Conservation (phyloP, 2,888 invertebrate species). For the Tetramorium bicarinatum region DNA sequence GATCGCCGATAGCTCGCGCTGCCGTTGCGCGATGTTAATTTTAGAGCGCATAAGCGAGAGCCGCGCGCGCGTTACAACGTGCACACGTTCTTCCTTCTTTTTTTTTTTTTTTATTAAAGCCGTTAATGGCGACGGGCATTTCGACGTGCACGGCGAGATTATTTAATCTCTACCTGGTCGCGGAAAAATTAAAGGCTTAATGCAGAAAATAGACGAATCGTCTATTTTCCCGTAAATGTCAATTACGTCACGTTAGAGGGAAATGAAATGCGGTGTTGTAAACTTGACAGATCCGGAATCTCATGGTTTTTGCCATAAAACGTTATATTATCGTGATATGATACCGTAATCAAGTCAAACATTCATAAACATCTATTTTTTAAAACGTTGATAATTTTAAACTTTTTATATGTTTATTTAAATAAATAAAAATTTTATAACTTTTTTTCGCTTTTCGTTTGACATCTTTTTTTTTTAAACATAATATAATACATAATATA, state of each 20-base stretch:
- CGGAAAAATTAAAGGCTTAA: conserved; percentile 11
- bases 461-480: neutral
- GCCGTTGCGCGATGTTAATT: conserved; percentile 54
- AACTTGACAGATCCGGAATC: neutral
- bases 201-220: neutral
- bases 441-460: neutral
- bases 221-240: neutral
- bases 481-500: neutral
- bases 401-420: neutral
- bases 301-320: neutral
- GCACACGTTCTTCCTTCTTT: conserved; percentile 42
- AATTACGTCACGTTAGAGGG: neutral
- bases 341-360: neutral
- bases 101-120: conserved; percentile 47
- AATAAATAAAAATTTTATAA: neutral
- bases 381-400: neutral
- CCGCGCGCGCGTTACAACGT: conserved; percentile 34
- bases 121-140: conserved; percentile 40
- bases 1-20: conserved; percentile 59
- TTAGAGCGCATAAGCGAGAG: conserved; percentile 59
- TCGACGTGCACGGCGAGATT: conserved; percentile 48
- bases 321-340: neutral
- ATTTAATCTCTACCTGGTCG: conserved; percentile 31
- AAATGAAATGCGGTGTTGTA: neutral
- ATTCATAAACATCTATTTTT: neutral